These are phyloP conservation scores for Berghia stephanieae DNA, from an alignment of 1,140 invertebrate species.

Conservation along the genomic window DNA sequence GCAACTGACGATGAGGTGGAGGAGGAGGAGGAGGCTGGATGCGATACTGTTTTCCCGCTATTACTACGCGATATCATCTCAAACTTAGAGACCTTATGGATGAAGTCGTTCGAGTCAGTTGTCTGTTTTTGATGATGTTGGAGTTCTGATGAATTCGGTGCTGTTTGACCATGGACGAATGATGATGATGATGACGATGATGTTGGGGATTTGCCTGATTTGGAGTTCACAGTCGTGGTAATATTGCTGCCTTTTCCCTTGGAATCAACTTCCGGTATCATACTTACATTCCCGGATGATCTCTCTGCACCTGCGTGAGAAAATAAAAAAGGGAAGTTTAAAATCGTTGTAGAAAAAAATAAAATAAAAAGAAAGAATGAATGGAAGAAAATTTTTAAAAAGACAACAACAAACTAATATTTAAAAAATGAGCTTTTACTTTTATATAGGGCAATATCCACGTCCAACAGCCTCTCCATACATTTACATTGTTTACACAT, in stretches of 20 bases:
- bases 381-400: no score
- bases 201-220: slow-evolving; percentile 14
- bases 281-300: slow-evolving; percentile 57
- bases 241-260: slow-evolving; percentile 32
- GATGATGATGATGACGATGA: slow-evolving; percentile 26
- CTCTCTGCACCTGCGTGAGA: slow-evolving; percentile 56
- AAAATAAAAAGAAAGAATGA: not conserved
- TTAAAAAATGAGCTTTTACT: no score
- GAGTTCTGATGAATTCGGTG: slow-evolving; percentile 30
- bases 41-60: slow-evolving; percentile 40
- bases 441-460: no score
- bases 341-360: not conserved
- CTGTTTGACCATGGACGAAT: slow-evolving; percentile 42
- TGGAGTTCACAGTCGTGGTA: not conserved
- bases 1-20: slow-evolving; percentile 24
- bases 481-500: no score
- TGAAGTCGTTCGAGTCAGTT: slow-evolving; percentile 55
- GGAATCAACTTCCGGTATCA: slow-evolving; percentile 56
- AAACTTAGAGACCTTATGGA: slow-evolving; percentile 63
- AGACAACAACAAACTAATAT: no score
- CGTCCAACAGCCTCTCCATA: no score
- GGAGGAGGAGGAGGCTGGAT: slow-evolving; percentile 32
- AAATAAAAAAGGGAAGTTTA: slow-evolving; percentile 21
- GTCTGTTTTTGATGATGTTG: slow-evolving; percentile 40
- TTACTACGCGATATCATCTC: slow-evolving; percentile 59